phyloP scores from a whole-genome alignment of 2,888 invertebrate genomes.

The Listrodromus nycthemerus region DNA sequence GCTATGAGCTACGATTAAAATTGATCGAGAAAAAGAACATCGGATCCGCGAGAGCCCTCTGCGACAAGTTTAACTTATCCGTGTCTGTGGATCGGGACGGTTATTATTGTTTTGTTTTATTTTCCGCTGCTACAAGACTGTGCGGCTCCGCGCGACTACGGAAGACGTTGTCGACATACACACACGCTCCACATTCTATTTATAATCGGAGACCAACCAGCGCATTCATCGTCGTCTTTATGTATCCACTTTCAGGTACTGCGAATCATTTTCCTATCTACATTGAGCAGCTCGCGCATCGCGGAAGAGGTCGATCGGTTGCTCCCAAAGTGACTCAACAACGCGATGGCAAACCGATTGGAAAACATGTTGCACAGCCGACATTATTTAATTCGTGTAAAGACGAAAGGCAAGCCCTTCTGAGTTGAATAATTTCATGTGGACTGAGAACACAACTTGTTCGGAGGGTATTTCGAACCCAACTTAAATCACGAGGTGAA shows the following conservation, averaged over 20 bases:
- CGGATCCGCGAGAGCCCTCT: conserved; percentile 21
- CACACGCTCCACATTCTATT: conserved; percentile 3
- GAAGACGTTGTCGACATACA: conserved; percentile 3
- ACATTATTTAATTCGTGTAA: background rate
- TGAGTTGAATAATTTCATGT: background rate
- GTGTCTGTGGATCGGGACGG: background rate
- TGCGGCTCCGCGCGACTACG: background rate
- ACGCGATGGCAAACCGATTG: background rate
- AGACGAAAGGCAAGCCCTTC: background rate
- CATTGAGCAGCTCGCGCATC: background rate
- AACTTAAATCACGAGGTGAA: background rate
- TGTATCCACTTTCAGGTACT: background rate
- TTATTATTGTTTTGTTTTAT: background rate
- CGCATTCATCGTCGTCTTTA: background rate
- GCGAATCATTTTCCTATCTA: conserved; percentile 5
- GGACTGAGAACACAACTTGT: background rate
- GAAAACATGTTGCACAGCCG: background rate
- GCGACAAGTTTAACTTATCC: background rate
- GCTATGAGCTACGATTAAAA: conserved; percentile 61
- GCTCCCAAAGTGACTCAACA: background rate
- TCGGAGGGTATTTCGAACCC: background rate
- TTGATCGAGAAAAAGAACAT: conserved; percentile 59
- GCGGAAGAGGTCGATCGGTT: background rate
- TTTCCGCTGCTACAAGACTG: background rate
- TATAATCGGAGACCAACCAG: background rate